Conservation (phyloP, 2,797 vertebrate genomes). For the Paguma larvata region DNA sequence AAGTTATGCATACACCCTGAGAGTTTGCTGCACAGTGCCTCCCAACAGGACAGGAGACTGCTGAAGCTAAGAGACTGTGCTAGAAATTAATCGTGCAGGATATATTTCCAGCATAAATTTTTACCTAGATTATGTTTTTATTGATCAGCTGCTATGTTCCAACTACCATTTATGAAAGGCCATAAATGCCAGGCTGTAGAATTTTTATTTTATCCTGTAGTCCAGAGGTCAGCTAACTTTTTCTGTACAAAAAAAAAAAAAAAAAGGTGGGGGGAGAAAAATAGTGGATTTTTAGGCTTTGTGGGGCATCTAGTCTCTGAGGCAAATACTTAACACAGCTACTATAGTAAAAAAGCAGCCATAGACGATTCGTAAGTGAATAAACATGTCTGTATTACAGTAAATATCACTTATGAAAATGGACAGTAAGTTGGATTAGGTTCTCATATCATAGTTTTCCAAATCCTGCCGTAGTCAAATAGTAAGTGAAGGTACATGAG, state of each 20-base stretch:
- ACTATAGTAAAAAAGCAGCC: neutral
- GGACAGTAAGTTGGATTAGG: neutral
- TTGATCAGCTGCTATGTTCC: neutral
- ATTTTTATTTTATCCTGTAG: neutral
- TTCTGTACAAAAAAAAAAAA: neutral
- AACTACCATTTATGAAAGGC: neutral
- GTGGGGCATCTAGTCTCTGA: neutral
- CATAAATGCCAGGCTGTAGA: neutral
- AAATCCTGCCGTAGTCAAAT: neutral
- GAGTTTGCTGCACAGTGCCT: neutral
- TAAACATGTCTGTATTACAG: neutral
- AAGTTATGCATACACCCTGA: neutral
- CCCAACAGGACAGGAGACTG: neutral
- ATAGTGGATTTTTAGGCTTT: neutral
- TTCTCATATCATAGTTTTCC: neutral
- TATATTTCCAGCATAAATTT: neutral
- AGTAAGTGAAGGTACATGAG: neutral
- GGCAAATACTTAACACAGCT: neutral
- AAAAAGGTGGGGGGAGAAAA: neutral
- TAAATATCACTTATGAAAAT: conserved; percentile 13
- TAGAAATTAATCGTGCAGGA: neutral
- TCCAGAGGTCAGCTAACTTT: neutral
- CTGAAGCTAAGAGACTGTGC: neutral
- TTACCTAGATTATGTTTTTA: neutral
- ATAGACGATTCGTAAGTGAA: neutral